Conservation (phyloP, 2,113 vertebrate species). For the Mugil cephalus region DNA sequence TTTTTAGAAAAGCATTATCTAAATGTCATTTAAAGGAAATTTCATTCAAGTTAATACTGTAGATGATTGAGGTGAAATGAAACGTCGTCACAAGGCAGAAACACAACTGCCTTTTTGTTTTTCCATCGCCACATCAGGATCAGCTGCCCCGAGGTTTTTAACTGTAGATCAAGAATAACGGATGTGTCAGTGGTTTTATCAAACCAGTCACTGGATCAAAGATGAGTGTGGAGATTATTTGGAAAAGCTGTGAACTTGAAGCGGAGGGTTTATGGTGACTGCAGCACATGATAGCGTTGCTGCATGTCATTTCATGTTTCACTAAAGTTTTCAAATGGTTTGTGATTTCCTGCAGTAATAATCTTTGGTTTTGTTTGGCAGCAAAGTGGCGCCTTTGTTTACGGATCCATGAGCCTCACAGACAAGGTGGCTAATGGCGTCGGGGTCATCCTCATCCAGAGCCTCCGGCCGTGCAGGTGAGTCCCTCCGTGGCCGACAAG, state of each 20-base stretch:
- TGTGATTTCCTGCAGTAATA: not conserved
- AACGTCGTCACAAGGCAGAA: not conserved
- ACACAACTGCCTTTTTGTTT: slow-evolving; percentile 1
- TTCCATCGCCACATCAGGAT: slow-evolving; percentile 1
- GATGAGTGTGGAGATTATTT: not conserved
- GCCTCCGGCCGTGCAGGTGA: slow-evolving; percentile 89
- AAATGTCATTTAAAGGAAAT: too few species aligned
- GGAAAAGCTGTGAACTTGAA: slow-evolving; percentile 6
- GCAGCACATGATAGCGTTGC: slow-evolving; percentile 1
- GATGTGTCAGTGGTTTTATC: not conserved
- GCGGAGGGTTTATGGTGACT: not conserved
- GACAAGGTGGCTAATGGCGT: slow-evolving; percentile 92
- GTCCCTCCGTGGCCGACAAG: slow-evolving; percentile 37
- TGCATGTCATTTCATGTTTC: too few species aligned
- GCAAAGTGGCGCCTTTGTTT: slow-evolving; percentile 91
- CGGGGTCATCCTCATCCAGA: slow-evolving; percentile 88
- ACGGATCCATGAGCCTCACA: slow-evolving; percentile 91
- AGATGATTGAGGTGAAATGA: not conserved
- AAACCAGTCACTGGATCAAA: not conserved
- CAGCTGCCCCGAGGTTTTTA: not conserved
- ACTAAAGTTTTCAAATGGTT: too few species aligned
- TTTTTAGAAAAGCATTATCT: too few species aligned
- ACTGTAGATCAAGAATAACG: too few species aligned
- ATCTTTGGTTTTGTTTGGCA: slow-evolving; percentile 63
- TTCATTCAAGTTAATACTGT: too few species aligned